Conservation (phyloP, 1,140 invertebrate species). For the Atta colombica region DNA sequence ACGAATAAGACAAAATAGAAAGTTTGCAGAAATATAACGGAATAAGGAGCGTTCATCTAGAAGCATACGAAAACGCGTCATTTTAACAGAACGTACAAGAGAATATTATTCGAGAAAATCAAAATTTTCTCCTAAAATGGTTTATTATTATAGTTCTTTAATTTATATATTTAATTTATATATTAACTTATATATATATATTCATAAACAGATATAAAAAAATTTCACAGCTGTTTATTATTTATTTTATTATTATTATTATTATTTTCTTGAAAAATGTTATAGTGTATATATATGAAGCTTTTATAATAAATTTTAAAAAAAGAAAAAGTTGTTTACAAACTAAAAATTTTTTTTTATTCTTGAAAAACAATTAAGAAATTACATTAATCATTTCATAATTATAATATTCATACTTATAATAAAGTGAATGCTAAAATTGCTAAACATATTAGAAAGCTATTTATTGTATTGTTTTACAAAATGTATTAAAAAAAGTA, state of each 20-base stretch:
- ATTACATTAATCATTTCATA: neutral
- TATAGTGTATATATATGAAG: neutral
- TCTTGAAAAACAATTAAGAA: neutral
- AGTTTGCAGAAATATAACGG: conserved; percentile 44
- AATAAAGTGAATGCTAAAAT: neutral
- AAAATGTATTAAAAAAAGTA: neutral
- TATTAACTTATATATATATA: neutral
- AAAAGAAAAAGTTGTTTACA: neutral
- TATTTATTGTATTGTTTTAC: neutral
- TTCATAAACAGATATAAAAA: neutral
- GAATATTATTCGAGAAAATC: conserved; percentile 10
- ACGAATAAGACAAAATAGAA: conserved; percentile 44
- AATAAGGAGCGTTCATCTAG: conserved; percentile 36
- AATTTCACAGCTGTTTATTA: neutral
- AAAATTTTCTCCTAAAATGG: neutral
- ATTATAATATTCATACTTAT: conserved; percentile 15
- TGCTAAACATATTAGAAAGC: neutral
- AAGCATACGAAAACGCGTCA: conserved; percentile 29
- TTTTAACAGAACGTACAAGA: conserved; percentile 28
- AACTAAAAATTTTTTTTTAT: neutral
- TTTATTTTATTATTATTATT: conserved; percentile 6
- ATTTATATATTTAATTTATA: neutral
- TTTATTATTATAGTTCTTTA: conserved; percentile 16
- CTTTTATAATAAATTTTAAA: neutral
- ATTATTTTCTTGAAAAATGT: neutral